A percentile compares a stretch with the other conserved stretches of the same genome.
Evolutionary conservation across 2,113 vertebrate genomes (phyloP).

Genomic region (Arothron firmamentum): DNA sequence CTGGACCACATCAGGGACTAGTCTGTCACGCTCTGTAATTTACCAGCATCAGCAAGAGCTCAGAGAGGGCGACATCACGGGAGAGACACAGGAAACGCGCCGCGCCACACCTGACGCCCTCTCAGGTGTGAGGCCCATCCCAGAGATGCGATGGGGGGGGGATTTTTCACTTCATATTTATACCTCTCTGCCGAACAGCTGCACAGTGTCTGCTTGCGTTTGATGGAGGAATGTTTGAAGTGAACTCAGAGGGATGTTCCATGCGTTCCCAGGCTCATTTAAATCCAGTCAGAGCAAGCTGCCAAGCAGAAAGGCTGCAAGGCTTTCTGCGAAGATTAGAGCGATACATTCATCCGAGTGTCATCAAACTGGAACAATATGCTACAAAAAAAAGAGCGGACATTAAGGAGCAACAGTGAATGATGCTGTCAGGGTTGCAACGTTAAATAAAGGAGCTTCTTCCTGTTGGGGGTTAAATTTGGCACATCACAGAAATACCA

Average conservation of each 20-base stretch:
- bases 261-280: neutral
- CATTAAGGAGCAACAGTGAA: neutral
- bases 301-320: neutral
- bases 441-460: neutral
- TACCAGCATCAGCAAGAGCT: conserved; percentile 31
- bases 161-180: neutral
- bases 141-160: conserved; percentile 8
- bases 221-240: neutral
- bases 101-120: neutral
- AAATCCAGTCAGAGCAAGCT: neutral
- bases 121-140: too few species aligned
- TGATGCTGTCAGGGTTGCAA: neutral
- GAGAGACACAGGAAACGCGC: conserved; percentile 13
- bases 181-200: neutral
- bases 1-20: conserved; percentile 28
- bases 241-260: neutral
- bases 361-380: neutral
- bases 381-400: neutral
- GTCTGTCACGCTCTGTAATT: conserved; percentile 51
- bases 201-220: neutral
- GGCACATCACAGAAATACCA: conserved; percentile 2
- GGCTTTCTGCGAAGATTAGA: neutral
- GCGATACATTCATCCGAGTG: neutral
- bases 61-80: conserved; percentile 40
- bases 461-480: neutral